Conservation (phyloP, 2,113 vertebrate species). For the Nothocercus julius region DNA sequence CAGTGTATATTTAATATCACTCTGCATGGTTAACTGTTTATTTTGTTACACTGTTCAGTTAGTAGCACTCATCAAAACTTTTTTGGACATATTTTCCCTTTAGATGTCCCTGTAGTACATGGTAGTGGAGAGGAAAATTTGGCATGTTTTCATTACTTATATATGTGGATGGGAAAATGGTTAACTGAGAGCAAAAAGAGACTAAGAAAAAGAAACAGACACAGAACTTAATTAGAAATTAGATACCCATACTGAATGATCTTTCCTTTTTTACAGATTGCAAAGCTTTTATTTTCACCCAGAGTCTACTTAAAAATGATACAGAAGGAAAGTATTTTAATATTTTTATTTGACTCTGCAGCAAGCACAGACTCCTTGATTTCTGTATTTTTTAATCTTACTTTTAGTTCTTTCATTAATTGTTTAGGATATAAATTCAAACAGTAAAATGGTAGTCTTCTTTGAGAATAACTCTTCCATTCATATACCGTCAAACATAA, state of each 20-base stretch:
- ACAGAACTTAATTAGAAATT: background rate
- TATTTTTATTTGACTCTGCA: background rate
- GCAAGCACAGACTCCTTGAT: background rate
- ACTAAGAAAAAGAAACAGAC: background rate
- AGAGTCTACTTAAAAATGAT: background rate
- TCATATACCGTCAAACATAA: background rate
- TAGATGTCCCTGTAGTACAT: background rate
- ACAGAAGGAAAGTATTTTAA: slow-evolving; percentile 27
- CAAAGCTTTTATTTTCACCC: slow-evolving; percentile 34
- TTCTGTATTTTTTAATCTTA: background rate
- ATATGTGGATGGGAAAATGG: background rate
- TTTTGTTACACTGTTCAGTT: background rate
- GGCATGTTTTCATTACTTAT: background rate
- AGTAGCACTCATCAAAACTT: background rate
- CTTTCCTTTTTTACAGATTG: slow-evolving; percentile 30
- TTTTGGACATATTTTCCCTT: background rate
- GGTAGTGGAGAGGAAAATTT: background rate
- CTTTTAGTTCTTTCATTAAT: background rate
- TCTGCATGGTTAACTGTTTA: background rate
- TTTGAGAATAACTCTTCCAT: background rate
- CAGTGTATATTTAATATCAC: background rate
- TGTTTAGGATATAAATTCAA: background rate
- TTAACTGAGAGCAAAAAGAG: background rate
- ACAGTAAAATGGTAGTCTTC: background rate
- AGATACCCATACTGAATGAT: background rate